Conservation (phyloP, 1,140 invertebrate genomes). For the Eufriesea mexicana region DNA sequence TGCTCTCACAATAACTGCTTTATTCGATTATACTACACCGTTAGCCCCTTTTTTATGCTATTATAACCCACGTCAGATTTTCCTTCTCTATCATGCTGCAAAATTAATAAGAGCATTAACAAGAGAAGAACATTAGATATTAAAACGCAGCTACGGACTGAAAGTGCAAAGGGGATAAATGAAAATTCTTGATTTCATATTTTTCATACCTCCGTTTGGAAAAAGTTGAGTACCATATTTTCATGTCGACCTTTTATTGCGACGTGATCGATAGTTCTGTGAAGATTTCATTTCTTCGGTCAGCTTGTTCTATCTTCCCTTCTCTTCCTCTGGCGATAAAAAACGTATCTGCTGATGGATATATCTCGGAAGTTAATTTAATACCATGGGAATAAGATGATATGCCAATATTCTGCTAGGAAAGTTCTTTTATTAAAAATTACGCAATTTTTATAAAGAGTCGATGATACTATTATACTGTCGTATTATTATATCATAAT, state of each 20-base stretch:
- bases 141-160: background rate
- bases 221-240: background rate
- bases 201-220: background rate
- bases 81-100: background rate
- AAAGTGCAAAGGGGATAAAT: slow-evolving; percentile 19
- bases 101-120: background rate
- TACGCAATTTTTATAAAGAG: too few relatives aligned
- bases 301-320: background rate
- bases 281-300: slow-evolving; percentile 25
- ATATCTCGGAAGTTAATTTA: background rate
- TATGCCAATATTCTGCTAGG: background rate
- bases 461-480: too few relatives aligned
- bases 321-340: background rate
- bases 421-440: background rate
- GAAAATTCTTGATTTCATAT: slow-evolving; percentile 20
- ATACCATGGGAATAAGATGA: background rate
- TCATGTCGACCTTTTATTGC: background rate
- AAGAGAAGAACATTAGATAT: background rate
- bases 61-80: too few relatives aligned
- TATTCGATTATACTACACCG: background rate
- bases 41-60: background rate
- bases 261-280: background rate
- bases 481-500: too few relatives aligned
- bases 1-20: background rate
- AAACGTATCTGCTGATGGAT: background rate